A percentile compares a stretch with the other conserved stretches of the same genome.
Conservation (phyloP, 1,140 invertebrate species). For the Hyposmocoma kahamanoa region DNA sequence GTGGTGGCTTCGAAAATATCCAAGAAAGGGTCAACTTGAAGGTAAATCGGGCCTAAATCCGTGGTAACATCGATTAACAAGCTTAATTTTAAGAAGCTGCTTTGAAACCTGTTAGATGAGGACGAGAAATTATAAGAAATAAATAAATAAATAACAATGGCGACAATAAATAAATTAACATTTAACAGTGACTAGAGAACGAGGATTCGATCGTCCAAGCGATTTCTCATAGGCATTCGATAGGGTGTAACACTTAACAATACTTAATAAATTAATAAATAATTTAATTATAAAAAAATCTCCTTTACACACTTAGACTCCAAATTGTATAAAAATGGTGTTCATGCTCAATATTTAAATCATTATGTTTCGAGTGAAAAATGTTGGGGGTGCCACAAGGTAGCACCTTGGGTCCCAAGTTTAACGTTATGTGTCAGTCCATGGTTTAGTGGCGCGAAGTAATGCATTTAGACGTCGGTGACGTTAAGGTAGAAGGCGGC, state of each 20-base stretch:
- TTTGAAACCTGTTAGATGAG: conserved; percentile 46
- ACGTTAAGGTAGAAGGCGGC: conserved; percentile 93
- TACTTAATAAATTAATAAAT: conserved; percentile 64
- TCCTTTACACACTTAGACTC: conserved; percentile 59
- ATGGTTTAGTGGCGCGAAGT: conserved; percentile 5
- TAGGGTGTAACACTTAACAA: conserved; percentile 66
- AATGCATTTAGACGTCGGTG: conserved; percentile 55
- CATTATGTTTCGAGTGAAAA: conserved; percentile 19
- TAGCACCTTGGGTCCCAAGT: conserved; percentile 24
- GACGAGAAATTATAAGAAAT: conserved; percentile 28
- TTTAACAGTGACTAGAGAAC: conserved; percentile 65
- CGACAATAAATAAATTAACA: conserved; percentile 51
- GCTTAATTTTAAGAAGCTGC: conserved; percentile 56
- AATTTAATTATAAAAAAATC: conserved; percentile 47
- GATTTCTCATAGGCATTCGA: conserved; percentile 61
- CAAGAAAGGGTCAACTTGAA: conserved; percentile 20
- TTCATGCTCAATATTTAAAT: conserved; percentile 39
- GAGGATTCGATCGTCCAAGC: conserved; percentile 39
- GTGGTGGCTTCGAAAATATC: conserved; percentile 47
- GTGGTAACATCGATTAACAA: conserved; percentile 55
- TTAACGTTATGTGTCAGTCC: conserved; percentile 13
- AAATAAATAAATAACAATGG: conserved; percentile 42
- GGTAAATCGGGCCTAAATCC: conserved; percentile 16
- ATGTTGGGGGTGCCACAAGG: conserved; percentile 34
- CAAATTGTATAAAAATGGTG: conserved; percentile 62